These are phyloP conservation scores for Cheilinus undulatus DNA, from an alignment of 2,113 vertebrate genomes.

Conservation along the genomic window DNA sequence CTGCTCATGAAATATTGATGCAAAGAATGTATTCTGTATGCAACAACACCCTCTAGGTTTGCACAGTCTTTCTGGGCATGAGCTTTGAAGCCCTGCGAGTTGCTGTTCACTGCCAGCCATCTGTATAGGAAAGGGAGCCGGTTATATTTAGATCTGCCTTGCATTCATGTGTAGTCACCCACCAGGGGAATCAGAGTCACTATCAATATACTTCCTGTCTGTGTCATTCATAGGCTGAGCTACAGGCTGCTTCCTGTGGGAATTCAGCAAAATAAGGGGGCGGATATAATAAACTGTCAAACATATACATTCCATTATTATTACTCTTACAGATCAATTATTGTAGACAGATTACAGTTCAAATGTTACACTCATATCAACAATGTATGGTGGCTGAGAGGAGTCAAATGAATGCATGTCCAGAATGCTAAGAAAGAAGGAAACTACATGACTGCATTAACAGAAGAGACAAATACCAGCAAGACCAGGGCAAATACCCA, in stretches of 20 bases:
- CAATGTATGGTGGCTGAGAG: no score
- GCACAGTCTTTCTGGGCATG: constrained; percentile 37
- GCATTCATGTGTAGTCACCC: constrained; percentile 40
- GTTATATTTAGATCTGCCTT: constrained; percentile 56
- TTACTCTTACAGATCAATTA: no score
- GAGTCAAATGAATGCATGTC: no score
- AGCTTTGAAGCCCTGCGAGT: constrained; percentile 55
- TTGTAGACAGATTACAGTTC: no score
- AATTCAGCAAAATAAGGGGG: constrained; percentile 1
- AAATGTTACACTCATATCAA: no score
- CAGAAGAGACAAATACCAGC: no score
- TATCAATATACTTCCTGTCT: constrained; percentile 45
- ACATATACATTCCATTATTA: no score
- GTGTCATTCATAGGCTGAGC: constrained; percentile 22
- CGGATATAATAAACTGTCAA: neutral
- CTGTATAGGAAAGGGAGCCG: constrained; percentile 33
- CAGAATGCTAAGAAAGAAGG: no score
- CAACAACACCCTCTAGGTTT: constrained; percentile 48
- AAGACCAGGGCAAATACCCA: no score
- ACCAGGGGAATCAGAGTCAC: constrained; percentile 30
- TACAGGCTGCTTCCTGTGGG: constrained; percentile 18
- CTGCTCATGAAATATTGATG: constrained; percentile 59
- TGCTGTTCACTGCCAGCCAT: constrained; percentile 47
- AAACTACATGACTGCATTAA: no score
- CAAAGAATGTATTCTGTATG: constrained; percentile 42